Evolutionary conservation across 2,113 vertebrate species (phyloP).

Genomic region (Sminthopsis crassicaudata): DNA sequence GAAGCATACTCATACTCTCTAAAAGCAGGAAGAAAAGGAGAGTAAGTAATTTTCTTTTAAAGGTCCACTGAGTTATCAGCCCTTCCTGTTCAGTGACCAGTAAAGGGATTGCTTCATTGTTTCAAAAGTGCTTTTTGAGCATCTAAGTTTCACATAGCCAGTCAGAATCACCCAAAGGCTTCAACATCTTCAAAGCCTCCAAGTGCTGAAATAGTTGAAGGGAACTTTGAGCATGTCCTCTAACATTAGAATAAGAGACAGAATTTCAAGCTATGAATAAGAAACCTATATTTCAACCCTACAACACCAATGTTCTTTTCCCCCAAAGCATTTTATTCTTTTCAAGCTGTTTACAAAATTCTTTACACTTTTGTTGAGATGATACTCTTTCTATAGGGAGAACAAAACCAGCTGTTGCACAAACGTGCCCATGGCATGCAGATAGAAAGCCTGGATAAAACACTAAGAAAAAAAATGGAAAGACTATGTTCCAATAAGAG

Average conservation of each 20-base stretch:
- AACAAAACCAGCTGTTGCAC: not conserved
- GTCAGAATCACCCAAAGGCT: not conserved
- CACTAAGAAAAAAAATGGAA: not conserved
- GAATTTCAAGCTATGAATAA: not conserved
- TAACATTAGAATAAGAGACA: not conserved
- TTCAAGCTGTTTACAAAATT: not conserved
- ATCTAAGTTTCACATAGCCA: not conserved
- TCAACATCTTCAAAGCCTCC: not conserved
- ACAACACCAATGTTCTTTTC: not conserved
- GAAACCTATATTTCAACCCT: not conserved
- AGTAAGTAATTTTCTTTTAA: not conserved
- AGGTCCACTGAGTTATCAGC: not conserved
- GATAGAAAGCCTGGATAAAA: not conserved
- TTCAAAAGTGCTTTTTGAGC: not conserved
- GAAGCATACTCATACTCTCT: not conserved
- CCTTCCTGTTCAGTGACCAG: not conserved
- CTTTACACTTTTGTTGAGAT: not conserved
- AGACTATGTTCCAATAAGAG: not conserved
- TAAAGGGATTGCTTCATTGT: not conserved
- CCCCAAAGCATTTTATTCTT: not conserved
- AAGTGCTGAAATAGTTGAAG: not conserved
- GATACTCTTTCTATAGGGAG: not conserved
- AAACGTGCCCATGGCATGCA: not conserved
- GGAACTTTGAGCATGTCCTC: not conserved
- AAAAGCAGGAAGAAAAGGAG: not conserved